These are phyloP conservation scores for Apteryx mantelli DNA, from an alignment of 2,113 vertebrate genomes.

Conservation along the genomic window DNA sequence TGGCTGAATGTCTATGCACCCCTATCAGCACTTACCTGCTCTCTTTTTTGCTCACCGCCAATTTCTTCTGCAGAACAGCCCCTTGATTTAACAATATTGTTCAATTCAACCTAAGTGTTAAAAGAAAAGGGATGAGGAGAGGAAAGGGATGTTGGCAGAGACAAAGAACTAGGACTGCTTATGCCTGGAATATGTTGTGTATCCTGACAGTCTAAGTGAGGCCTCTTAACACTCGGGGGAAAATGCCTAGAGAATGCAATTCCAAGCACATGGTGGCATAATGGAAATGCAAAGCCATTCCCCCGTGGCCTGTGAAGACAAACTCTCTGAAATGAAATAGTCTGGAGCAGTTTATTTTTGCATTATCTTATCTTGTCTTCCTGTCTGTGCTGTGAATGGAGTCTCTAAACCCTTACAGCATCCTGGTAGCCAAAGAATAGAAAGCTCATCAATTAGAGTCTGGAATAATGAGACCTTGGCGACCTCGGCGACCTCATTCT, in stretches of 20 bases:
- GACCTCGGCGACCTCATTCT: neutral
- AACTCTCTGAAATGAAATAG: neutral
- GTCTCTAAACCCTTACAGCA: neutral
- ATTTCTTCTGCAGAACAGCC: neutral
- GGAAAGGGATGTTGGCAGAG: neutral
- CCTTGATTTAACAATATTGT: neutral
- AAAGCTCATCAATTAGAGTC: neutral
- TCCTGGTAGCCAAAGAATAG: neutral
- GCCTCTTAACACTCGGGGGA: neutral
- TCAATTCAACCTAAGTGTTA: neutral
- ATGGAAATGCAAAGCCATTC: conserved; percentile 29
- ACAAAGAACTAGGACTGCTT: neutral
- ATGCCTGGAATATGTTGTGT: neutral
- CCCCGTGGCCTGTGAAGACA: neutral
- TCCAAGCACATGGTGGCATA: neutral
- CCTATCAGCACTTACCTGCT: neutral
- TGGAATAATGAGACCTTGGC: neutral
- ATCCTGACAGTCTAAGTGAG: neutral
- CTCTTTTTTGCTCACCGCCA: neutral
- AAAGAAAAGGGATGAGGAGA: neutral
- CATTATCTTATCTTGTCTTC: conserved; percentile 1
- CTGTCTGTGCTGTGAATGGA: neutral
- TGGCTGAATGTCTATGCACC: neutral
- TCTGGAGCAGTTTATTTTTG: conserved; percentile 13
- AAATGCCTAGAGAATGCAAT: conserved; percentile 2